Percentiles rank a stretch among this genome's conserved stretches.
Evolutionary conservation across 1,140 invertebrate genomes (phyloP).

Genomic region (Brachionus rubens): DNA sequence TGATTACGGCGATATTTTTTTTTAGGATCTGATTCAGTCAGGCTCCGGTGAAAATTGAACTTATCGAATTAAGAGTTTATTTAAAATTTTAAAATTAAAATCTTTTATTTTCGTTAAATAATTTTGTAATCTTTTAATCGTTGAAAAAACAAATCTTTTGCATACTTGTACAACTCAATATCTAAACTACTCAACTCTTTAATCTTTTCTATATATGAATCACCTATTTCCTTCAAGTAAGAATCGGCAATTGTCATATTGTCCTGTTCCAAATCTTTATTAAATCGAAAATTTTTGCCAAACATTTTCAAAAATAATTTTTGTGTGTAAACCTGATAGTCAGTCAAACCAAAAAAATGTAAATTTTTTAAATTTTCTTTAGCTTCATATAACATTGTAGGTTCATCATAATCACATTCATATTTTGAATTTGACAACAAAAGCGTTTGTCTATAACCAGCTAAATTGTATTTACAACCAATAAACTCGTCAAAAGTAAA

Average conservation of each 20-base stretch:
- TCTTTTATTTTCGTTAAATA: no score
- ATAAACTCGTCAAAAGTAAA: conserved; percentile 75
- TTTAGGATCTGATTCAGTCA: no score
- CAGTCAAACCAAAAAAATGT: conserved; percentile 94
- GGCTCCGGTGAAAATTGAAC: no score
- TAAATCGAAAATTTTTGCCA: background rate
- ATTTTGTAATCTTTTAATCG: no score
- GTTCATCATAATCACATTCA: conserved; percentile 64
- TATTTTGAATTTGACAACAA: conserved; percentile 73
- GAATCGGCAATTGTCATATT: background rate
- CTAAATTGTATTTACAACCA: conserved; percentile 83
- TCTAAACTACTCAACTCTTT: conserved; percentile 80
- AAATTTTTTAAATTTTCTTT: conserved; percentile 88
- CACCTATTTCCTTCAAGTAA: background rate
- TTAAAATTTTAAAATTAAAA: no score
- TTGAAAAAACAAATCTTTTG: conserved; percentile 79
- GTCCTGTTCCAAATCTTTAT: background rate
- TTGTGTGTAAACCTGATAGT: conserved; percentile 76
- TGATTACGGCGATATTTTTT: no score
- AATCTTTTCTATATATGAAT: conserved; percentile 73
- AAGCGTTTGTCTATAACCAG: conserved; percentile 88
- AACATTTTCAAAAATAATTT: conserved; percentile 12
- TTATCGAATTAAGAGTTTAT: no score
- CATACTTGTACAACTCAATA: conserved; percentile 86
- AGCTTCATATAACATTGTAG: conserved; percentile 83